Percentiles rank a stretch among this genome's conserved stretches.
These are phyloP conservation scores for Clarias gariepinus DNA, from an alignment of 2,113 vertebrate species.

Conservation along the genomic window DNA sequence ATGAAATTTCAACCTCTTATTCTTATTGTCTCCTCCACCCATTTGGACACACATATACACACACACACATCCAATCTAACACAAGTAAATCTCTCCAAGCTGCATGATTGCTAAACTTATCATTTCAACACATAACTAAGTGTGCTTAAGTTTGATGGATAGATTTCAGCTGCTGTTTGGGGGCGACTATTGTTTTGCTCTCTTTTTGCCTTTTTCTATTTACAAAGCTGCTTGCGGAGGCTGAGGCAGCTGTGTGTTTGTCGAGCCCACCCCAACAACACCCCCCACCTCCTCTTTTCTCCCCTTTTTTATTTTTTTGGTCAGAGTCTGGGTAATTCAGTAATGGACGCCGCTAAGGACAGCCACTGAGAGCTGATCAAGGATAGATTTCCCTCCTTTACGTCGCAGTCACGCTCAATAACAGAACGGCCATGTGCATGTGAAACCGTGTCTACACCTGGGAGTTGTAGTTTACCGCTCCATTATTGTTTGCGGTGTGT, in stretches of 20 bases:
- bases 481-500: constrained; percentile 59
- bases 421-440: background rate
- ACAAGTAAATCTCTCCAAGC: background rate
- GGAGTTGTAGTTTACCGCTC: constrained; percentile 40
- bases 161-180: constrained; percentile 30
- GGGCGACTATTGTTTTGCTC: constrained; percentile 30
- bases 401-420: background rate
- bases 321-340: constrained; percentile 43
- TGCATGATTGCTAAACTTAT: background rate
- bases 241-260: constrained; percentile 71
- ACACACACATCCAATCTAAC: background rate
- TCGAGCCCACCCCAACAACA: constrained; percentile 39
- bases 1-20: background rate
- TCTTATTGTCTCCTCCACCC: background rate
- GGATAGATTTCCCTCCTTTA: background rate
- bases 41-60: background rate
- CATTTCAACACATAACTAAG: background rate
- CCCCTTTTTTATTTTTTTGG: background rate
- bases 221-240: constrained; percentile 63
- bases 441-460: constrained; percentile 37
- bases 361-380: constrained; percentile 3
- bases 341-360: background rate
- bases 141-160: background rate
- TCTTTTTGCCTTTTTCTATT: constrained; percentile 58
- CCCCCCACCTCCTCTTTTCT: constrained; percentile 39